phyloP scores from a whole-genome alignment of 2,888 invertebrate genomes.

The Dioctria linearis region DNA sequence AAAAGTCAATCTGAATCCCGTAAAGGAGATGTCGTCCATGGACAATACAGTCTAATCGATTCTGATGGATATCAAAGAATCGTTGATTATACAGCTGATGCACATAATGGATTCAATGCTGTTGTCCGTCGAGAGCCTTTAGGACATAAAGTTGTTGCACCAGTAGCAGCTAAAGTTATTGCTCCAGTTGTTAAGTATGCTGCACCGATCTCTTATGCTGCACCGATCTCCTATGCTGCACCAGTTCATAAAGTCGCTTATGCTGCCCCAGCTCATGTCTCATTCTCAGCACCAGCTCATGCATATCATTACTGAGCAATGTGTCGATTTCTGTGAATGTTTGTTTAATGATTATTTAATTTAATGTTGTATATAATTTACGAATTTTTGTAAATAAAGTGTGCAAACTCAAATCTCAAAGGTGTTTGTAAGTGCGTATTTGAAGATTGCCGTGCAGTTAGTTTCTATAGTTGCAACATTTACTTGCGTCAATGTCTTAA shows the following conservation, averaged over 20 bases:
- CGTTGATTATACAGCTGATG: conserved; percentile 74
- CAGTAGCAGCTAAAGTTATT: conserved; percentile 63
- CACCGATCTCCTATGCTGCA: conserved; percentile 59
- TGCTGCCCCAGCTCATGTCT: conserved; percentile 52
- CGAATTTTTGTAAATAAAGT: conserved; percentile 49
- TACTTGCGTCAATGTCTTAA: too few relatives aligned
- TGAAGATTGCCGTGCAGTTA: too few relatives aligned
- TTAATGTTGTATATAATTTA: conserved; percentile 46
- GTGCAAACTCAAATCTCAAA: conserved; percentile 31
- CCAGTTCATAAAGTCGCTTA: conserved; percentile 53
- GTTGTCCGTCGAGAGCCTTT: conserved; percentile 73
- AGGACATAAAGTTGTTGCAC: conserved; percentile 68
- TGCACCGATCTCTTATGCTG: conserved; percentile 54
- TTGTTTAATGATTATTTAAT: conserved; percentile 46
- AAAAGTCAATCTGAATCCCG: conserved; percentile 72
- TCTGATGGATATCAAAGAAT: conserved; percentile 73
- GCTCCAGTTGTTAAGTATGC: conserved; percentile 60
- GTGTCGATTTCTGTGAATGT: conserved; percentile 45
- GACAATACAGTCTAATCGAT: conserved; percentile 73
- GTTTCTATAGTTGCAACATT: too few relatives aligned
- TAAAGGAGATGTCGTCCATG: conserved; percentile 73
- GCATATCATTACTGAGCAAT: conserved; percentile 56
- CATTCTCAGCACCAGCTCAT: conserved; percentile 55
- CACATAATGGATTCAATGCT: conserved; percentile 74
- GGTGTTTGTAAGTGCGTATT: background rate